Evolutionary conservation across 2,113 vertebrate species (phyloP), one percentile per base, ranked within the genome.

Genomic region (Taurulus bubalis): DNA sequence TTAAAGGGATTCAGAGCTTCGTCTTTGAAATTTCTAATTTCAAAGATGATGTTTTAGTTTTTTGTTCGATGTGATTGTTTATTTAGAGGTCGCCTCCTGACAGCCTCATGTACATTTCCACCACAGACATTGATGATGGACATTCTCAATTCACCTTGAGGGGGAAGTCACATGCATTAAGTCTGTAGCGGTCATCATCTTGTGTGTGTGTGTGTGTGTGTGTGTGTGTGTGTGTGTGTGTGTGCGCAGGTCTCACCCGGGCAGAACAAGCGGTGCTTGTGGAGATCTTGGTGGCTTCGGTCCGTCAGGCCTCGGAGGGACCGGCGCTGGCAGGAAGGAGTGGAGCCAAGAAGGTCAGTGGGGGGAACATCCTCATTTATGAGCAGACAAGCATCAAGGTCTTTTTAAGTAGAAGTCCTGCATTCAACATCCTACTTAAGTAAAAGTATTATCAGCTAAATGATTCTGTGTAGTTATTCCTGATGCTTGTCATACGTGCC

Each of bases 251-350:
- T 71, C 85, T 97, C 64, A 95, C 89, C 0, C 77, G 76, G 69
- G 88, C 86, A 67, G 94, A 97, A 64, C 87, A 96, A 83, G 89
- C 63, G 0, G 84, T 93, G 45, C 94, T 98, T 2, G 93, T 96
- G 0, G 97, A 98, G 94, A 92, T 98, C 47, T 87, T 97, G 71
- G 84, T 96, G 0, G 96, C 96, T 1, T 95, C 96, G 0, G 94
- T 96, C 30, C 94, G 95, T 89, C 96, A 98, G 93, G 96, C 97
- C 42, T 94, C 95, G 45, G 96, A 97, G 86, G 96, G 96, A 18
- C 95, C 95, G 38, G 94, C 91, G 40, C 94, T 96, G 76, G 93
- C 93, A 8, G 96, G 97, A 58, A 96, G 97, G 93, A 95, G 92
- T 9, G 92, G 95, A 74, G 87, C 94, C 40, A 97, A 95, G 89